Evolutionary conservation across 1,140 invertebrate genomes (phyloP), one percentile per base, ranked within the genome.

Genomic region (Brachionus rotundiformis): DNA sequence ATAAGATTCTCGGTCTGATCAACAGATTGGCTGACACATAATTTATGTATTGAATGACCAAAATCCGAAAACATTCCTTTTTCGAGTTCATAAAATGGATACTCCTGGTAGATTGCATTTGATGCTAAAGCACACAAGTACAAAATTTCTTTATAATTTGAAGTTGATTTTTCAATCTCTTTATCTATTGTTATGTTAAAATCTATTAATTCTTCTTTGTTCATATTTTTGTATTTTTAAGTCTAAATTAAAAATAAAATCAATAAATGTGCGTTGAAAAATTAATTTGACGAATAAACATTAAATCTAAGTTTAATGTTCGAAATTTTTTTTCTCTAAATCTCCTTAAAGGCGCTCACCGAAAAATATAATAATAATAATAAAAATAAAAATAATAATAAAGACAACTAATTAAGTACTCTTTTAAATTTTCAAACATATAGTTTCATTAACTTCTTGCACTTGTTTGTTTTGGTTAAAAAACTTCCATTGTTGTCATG

Each of bases 61-160:
- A 2, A 33, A n/a, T 29, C 8, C 61, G 33, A 68, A 23, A 23
- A 68, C 0, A 8, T 25, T 68, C 63, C 63, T 19, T 23, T 16
- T 3, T 33, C 7, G 10, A 68, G 31, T 39, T 39, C 63, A 19
- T 68, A 7, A 2, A 19, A 19, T 19, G 63, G 63, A 68, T 19
- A 1, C 0, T 41, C 5, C 4, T 68, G 2, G 33, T 68, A 68
- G 8, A 68, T 39, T 33, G n/a, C 33, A 68, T 33, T 36, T 68
- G 63, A 68, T 68, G 29, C 31, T 16, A 68, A 16, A 19, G 63
- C 29, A 68, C 63, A 68, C 33, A 68, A 36, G 19, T 68, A 68
- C 63, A 68, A 36, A 7, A 68, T 68, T 68, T 68, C 63, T 16
- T 68, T 13, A 68, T 63, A 68, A 16, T 6, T 36, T 54, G 47